phyloP scores from a whole-genome alignment of 1,140 invertebrate species.

The Eumeta japonica region DNA sequence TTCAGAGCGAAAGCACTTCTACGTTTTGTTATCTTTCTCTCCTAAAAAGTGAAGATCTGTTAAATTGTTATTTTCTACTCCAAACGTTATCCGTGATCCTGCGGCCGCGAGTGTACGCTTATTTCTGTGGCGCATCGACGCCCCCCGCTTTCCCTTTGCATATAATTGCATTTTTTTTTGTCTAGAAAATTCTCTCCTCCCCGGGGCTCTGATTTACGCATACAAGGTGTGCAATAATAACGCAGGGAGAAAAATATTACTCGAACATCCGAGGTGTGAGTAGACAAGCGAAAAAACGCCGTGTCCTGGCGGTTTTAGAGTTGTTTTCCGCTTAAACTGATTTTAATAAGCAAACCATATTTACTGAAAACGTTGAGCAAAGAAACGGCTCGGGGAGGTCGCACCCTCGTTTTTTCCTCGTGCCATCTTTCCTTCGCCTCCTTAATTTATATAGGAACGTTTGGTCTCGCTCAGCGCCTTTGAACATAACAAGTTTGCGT shows the following conservation, averaged over 20 bases:
- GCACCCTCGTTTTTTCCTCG: slow-evolving; percentile 48
- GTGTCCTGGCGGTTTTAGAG: slow-evolving; percentile 13
- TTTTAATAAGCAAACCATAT: slow-evolving; percentile 23
- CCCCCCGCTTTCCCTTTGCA: slow-evolving; percentile 26
- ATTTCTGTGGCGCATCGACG: slow-evolving; percentile 17
- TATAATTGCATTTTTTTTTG: slow-evolving; percentile 52
- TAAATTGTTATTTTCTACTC: no score
- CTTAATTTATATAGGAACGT: slow-evolving; percentile 57
- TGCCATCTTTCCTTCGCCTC: slow-evolving; percentile 38
- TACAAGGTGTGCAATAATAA: slow-evolving; percentile 53
- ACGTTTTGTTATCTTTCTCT: slow-evolving; percentile 3
- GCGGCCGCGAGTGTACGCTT: no score
- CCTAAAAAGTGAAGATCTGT: no score
- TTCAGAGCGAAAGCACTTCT: no score
- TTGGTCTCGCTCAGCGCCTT: slow-evolving; percentile 32
- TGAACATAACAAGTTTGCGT: slow-evolving; percentile 17
- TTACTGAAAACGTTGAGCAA: slow-evolving; percentile 47
- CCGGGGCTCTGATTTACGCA: slow-evolving; percentile 47
- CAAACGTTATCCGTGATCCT: no score
- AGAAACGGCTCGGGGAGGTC: slow-evolving; percentile 42
- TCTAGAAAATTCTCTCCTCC: slow-evolving; percentile 38
- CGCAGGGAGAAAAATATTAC: slow-evolving; percentile 41
- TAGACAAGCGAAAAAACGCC: slow-evolving; percentile 14
- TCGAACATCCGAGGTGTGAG: slow-evolving; percentile 14
- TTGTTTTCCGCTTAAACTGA: slow-evolving; percentile 16